phyloP scores from a whole-genome alignment of 1,140 invertebrate species.

The Drosophila lowei region DNA sequence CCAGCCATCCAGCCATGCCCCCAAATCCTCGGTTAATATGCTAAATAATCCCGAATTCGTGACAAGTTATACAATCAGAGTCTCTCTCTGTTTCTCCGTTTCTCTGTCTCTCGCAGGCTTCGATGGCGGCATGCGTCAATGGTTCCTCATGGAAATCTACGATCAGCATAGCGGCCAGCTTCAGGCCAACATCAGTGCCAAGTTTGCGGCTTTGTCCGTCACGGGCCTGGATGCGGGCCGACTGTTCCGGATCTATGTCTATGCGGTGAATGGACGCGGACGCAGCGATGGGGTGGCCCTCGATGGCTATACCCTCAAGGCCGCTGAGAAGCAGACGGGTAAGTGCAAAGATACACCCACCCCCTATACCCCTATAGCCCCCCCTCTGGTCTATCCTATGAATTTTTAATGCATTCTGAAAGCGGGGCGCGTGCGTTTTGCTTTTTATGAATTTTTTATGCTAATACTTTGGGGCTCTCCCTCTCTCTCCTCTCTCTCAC shows the following conservation, averaged over 20 bases:
- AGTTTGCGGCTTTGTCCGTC: conserved; percentile 87
- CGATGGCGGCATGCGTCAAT: conserved; percentile 89
- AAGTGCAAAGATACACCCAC: conserved; percentile 77
- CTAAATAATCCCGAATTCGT: conserved; percentile 43
- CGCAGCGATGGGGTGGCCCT: conserved; percentile 85
- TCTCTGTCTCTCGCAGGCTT: conserved; percentile 85
- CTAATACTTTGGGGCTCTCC: conserved; percentile 34
- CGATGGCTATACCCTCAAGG: conserved; percentile 88
- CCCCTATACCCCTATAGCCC: neutral
- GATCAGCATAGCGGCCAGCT: conserved; percentile 87
- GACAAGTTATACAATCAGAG: conserved; percentile 41
- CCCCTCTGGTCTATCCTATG: conserved; percentile 23
- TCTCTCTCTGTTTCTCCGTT: neutral
- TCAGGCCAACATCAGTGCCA: conserved; percentile 88
- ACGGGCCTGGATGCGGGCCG: conserved; percentile 88
- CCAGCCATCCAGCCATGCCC: neutral
- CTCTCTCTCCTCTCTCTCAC: neutral
- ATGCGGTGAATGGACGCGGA: conserved; percentile 86
- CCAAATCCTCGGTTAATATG: conserved; percentile 28
- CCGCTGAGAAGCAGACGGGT: conserved; percentile 92
- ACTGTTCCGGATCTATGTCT: conserved; percentile 87
- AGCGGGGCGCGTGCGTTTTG: conserved; percentile 23
- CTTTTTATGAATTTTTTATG: conserved; percentile 67
- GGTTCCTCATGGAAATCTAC: conserved; percentile 89
- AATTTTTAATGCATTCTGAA: conserved; percentile 53